Base-by-base conservation (phyloP, 2,797 vertebrate species). In the Hippocampus kuda region DNA sequence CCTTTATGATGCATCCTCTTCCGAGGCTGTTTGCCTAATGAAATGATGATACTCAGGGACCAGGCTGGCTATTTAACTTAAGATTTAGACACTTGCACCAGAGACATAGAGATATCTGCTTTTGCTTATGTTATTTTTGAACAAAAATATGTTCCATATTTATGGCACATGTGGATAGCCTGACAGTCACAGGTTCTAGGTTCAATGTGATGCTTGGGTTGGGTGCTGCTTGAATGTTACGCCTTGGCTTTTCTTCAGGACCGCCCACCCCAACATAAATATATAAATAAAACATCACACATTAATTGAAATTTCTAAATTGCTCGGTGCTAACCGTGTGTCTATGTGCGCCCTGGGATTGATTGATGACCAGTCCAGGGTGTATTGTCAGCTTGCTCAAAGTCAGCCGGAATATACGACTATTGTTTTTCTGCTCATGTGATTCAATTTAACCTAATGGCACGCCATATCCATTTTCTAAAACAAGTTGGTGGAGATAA, bases 41-140 rank as follows among this genome's bases (percentile, higher is more conserved):
- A 86, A 73, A 70, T 89, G 91, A 91, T 90, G 92, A 87, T 88
- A 89, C 92, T 91, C 86, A 89, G 91, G 92, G 90, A 92, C 91
- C 90, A 89, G 88, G 86, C 86, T 85, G 88, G 88, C 90, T 92
- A 78, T 82, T 88, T 91, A 91, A 89, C 85, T 84, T 88, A 91
- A 84, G 90, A 92, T 93, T 93, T 91, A 91, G 86, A 62, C 87
- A 89, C 88, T 91, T 90, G 91, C 87, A 90, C 90, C 91, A 86
- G 88, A 91, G 90, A 90, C 90, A 90, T 89, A 79, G 84, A 89
- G 83, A 88, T 91, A 92, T 88, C 88, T 87, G 91, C 92, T 94
- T 94, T 91, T 90, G 65, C 94, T 96, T 96, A 97, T 38, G 1
- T 95, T 95, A 93, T 94, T 92, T 95, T 95, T 94, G 89, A 91